These are phyloP conservation scores for Ctenodactylus gundi DNA, from an alignment of 2,113 vertebrate species.

Conservation along the genomic window DNA sequence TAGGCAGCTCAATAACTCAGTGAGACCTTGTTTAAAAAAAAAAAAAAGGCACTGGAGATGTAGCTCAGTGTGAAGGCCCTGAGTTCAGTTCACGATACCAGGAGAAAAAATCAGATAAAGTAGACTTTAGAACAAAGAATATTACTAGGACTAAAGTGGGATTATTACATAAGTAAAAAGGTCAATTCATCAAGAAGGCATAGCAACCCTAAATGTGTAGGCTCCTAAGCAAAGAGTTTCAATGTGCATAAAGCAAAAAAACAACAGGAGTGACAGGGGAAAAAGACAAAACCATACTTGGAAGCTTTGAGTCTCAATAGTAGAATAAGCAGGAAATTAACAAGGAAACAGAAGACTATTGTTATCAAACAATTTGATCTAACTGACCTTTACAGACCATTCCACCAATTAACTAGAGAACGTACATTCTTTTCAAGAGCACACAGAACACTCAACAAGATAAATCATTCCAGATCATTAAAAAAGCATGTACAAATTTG, in stretches of 20 bases:
- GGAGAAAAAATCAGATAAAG: background rate
- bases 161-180: constrained; percentile 5
- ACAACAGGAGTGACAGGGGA: background rate
- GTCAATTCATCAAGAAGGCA: background rate
- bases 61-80: too few species aligned
- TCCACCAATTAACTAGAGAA: background rate
- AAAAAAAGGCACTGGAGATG: too few species aligned
- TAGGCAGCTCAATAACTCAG: too few species aligned
- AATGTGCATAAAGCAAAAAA: background rate
- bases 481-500: background rate
- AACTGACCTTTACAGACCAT: background rate
- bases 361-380: background rate
- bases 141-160: background rate
- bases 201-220: background rate
- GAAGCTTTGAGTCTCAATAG: background rate
- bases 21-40: too few species aligned
- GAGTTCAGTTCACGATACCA: too few species aligned
- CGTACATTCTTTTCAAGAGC: background rate
- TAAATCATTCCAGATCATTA: background rate
- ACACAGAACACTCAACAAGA: background rate
- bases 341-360: background rate
- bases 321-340: background rate
- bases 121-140: background rate
- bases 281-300: background rate
- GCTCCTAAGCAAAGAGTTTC: background rate